phyloP scores from a whole-genome alignment of 2,888 invertebrate genomes.

The Halocaridina rubra region DNA sequence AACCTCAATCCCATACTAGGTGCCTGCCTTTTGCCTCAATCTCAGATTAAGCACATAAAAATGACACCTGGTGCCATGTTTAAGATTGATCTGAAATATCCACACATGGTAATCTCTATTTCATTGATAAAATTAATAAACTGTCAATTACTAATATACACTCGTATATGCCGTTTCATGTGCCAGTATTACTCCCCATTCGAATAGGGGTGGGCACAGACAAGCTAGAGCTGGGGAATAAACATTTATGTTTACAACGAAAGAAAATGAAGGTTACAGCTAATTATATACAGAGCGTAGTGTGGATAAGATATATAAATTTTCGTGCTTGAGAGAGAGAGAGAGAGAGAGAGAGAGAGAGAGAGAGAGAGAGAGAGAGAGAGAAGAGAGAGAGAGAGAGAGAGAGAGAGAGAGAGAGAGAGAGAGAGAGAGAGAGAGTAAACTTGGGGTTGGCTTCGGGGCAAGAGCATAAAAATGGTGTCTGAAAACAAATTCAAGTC shows the following conservation, averaged over 20 bases:
- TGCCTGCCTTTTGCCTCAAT: too few relatives aligned
- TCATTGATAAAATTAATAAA: not conserved
- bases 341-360: not conserved
- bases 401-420: not conserved
- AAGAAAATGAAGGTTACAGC: too few relatives aligned
- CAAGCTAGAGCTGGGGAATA: too few relatives aligned
- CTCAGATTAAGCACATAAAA: too few relatives aligned
- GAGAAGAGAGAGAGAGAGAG: not conserved
- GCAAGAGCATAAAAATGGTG: not conserved
- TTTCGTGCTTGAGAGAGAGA: too few relatives aligned
- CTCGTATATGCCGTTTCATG: not conserved
- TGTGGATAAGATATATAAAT: not conserved
- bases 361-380: not conserved
- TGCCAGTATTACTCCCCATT: too few relatives aligned
- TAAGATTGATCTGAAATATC: too few relatives aligned
- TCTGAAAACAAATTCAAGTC: not conserved
- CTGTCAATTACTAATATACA: not conserved
- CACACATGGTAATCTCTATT: too few relatives aligned
- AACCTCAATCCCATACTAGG: too few relatives aligned
- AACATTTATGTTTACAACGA: not conserved
- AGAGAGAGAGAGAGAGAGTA: not conserved
- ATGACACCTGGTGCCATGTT: too few relatives aligned
- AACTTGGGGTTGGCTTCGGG: not conserved
- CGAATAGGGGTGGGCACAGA: too few relatives aligned
- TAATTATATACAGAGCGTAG: not conserved